Conservation (phyloP, 2,113 vertebrate genomes). For the Sporophila hypoxantha region DNA sequence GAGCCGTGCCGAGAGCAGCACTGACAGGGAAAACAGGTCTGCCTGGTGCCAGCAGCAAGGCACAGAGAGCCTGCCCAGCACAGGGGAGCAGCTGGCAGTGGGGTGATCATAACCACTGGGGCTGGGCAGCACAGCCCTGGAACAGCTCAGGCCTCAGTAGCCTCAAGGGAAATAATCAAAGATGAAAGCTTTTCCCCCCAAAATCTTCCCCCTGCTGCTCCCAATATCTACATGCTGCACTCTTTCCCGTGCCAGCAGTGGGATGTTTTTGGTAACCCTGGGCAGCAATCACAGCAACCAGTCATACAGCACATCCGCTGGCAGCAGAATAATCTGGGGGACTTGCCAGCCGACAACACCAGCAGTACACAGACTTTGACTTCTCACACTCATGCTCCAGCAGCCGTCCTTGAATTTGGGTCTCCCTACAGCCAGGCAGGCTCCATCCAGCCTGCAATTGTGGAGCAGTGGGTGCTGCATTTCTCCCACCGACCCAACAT, state of each 20-base stretch:
- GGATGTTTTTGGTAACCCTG: neutral
- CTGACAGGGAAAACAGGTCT: neutral
- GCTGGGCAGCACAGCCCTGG: neutral
- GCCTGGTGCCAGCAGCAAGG: neutral
- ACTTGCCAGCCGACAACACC: neutral
- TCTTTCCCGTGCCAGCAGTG: neutral
- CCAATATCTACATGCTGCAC: fast-evolving
- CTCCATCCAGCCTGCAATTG: too few species aligned
- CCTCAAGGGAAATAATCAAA: neutral
- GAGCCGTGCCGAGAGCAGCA: fast-evolving
- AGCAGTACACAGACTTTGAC: neutral
- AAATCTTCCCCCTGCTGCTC: neutral
- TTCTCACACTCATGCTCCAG: neutral
- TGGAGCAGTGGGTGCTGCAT: too few species aligned
- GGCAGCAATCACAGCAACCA: neutral
- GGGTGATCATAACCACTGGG: fast-evolving
- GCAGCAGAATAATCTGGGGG: neutral
- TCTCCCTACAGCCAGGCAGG: neutral
- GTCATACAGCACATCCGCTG: neutral
- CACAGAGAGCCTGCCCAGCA: neutral
- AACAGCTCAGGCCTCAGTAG: neutral
- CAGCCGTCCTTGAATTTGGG: fast-evolving
- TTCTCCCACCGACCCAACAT: too few species aligned
- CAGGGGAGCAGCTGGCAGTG: neutral
- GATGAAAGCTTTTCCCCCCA: fast-evolving